Base-by-base conservation (phyloP, 1,140 invertebrate genomes). In the Megalonaias nervosa region DNA sequence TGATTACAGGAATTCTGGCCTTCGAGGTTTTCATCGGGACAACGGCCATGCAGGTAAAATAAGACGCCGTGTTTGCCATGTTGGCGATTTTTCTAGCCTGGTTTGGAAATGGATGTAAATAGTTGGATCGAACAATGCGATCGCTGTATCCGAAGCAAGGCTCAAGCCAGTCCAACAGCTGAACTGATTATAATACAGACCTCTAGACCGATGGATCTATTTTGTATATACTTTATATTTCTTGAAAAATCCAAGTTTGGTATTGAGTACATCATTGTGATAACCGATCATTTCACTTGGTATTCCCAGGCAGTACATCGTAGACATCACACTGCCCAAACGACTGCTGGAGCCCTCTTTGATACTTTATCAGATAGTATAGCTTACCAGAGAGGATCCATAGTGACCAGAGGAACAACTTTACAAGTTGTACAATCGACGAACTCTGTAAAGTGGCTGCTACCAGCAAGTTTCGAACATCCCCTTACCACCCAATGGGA, bases 401-500 rank as follows among this genome's bases (percentile, higher is more conserved):
- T 59, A 61, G 38, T 21, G 74, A 77, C 60, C 75, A 81, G 55
- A 65, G 79, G 3, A n/a, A 21, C 12, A 81, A 81, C 60, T 77
- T 81, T 48, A 75, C 77, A 56, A 74, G 75, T 55, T 64, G 58
- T 5, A 59, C 70, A 21, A 81, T 72, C 16, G 62, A 71, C 21
- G 60, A 73, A 58, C 23, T 77, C 2, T 77, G 67, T 70, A 65
- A 57, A 16, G 19, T 77, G 58, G 71, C 66, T 6, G 60, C 57
- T 17, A 61, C 74, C n/a, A 19, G 65, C 59, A 82, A 80, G 60
- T 62, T 56, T 17, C 55, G 74, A 55, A 80, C 84, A 0, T 81
- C 82, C 1, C 74, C 87, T n/a, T 89, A 85, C 59, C 83, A 85
- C 67, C 81, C 84, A 16, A 83, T 84, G 75, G 80, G 84, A 21